phyloP scores from a whole-genome alignment of 2,113 vertebrate genomes.

The Grantiella picta region DNA sequence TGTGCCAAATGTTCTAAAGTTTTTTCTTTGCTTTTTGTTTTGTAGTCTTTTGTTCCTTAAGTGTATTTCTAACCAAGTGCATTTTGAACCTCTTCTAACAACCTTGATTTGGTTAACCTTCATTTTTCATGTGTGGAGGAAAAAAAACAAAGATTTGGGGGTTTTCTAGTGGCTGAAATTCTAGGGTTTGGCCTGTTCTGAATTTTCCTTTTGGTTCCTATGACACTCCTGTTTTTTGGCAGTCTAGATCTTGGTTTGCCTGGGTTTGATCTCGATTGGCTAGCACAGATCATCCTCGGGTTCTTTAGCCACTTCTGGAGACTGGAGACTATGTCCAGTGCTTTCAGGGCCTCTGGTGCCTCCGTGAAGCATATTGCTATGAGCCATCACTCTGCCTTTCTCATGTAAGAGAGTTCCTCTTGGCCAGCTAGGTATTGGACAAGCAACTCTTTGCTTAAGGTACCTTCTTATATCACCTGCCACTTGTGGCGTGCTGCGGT shows the following conservation, averaged over 20 bases:
- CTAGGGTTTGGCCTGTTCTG: conserved; percentile 86
- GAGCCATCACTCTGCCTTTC: conserved; percentile 70
- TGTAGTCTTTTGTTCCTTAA: conserved; percentile 62
- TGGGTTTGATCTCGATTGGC: conserved; percentile 85
- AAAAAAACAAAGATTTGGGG: conserved; percentile 70
- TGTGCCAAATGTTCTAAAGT: conserved; percentile 46
- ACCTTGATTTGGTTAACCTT: conserved; percentile 80
- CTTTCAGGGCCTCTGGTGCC: conserved; percentile 74
- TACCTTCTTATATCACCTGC: conserved; percentile 68
- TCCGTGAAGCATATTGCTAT: conserved; percentile 67
- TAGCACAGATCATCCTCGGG: conserved; percentile 97
- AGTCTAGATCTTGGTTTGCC: conserved; percentile 92
- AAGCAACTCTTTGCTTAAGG: conserved; percentile 93
- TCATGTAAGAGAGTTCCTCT: conserved; percentile 74
- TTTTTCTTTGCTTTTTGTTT: conserved; percentile 49
- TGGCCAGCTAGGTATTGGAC: conserved; percentile 83
- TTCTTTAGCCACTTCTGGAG: conserved; percentile 75
- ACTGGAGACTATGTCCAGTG: conserved; percentile 73
- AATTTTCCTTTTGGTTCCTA: conserved; percentile 94
- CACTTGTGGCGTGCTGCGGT: conserved; percentile 78
- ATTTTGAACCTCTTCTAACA: conserved; percentile 82
- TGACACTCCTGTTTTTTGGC: conserved; percentile 91
- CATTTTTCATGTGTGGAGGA: conserved; percentile 82
- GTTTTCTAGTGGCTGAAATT: conserved; percentile 72
- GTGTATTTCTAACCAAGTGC: conserved; percentile 74